Percentiles rank a stretch among this genome's conserved stretches.
These are phyloP conservation scores for Chorisops tibialis DNA, from an alignment of 2,888 invertebrate genomes.

Conservation along the genomic window DNA sequence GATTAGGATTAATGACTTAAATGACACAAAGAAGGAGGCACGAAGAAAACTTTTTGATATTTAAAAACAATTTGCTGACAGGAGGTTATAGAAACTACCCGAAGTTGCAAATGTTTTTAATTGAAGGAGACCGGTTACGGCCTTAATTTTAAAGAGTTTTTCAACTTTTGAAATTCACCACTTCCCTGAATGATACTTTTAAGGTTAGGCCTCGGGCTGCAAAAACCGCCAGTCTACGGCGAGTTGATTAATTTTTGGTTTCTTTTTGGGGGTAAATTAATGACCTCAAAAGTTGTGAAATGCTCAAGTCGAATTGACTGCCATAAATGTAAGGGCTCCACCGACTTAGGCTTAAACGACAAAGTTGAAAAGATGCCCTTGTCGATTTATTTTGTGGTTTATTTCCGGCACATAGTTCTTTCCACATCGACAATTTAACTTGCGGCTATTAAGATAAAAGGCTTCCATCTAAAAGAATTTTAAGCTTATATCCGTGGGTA, in stretches of 20 bases:
- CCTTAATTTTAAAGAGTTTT: conserved; percentile 4
- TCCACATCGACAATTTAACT: no score
- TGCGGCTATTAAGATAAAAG: no score
- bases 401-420: no score
- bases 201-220: not conserved
- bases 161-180: not conserved
- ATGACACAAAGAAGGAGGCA: conserved; percentile 10
- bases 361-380: no score
- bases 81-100: conserved; percentile 9
- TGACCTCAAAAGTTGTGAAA: conserved; percentile 24
- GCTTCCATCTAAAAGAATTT: no score
- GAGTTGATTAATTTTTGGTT: conserved; percentile 25
- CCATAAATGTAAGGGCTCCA: no score
- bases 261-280: conserved; percentile 21
- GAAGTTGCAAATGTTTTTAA: conserved; percentile 8
- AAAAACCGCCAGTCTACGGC: not conserved
- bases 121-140: conserved; percentile 3
- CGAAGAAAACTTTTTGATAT: conserved; percentile 22
- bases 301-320: no score
- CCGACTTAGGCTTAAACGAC: no score
- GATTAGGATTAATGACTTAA: conserved; percentile 26
- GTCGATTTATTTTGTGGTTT: no score
- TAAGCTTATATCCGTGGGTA: no score
- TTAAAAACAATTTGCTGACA: conserved; percentile 25
- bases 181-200: not conserved